phyloP scores from a whole-genome alignment of 2,888 invertebrate genomes.

The Anarsia innoxiella region DNA sequence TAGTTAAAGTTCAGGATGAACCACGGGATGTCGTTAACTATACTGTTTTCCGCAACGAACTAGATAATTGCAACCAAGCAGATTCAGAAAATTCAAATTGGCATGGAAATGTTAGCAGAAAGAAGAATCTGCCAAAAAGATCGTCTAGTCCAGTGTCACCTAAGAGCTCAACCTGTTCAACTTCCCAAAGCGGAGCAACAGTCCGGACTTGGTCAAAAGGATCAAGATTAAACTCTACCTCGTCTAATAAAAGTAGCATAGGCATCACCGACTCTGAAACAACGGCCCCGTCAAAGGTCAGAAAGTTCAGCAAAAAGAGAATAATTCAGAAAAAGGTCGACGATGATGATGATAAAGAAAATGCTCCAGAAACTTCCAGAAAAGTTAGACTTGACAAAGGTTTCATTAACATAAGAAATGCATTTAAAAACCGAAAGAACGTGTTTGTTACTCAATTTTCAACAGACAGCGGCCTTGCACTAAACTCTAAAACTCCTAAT shows the following conservation, averaged over 20 bases:
- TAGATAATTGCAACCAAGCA: conserved; percentile 17
- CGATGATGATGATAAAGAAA: conserved; percentile 44
- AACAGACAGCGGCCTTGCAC: conserved; percentile 26
- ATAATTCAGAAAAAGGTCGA: conserved; percentile 30
- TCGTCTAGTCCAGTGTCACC: conserved; percentile 35
- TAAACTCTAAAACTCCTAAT: conserved; percentile 24
- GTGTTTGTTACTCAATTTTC: conserved; percentile 37
- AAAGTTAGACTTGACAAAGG: conserved; percentile 22
- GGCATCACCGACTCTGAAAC: conserved; percentile 36
- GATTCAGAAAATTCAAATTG: too few species aligned
- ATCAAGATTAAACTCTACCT: conserved; percentile 30
- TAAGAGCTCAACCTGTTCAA: conserved; percentile 53
- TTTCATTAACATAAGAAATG: conserved; percentile 24
- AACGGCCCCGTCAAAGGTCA: conserved; percentile 23
- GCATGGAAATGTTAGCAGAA: conserved; percentile 20
- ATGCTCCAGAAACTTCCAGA: conserved; percentile 40
- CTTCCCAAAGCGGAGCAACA: conserved; percentile 50
- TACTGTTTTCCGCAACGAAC: conserved; percentile 39
- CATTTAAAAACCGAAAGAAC: conserved; percentile 32
- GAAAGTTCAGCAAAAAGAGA: conserved; percentile 33
- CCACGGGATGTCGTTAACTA: conserved; percentile 31
- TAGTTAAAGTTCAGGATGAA: conserved; percentile 33
- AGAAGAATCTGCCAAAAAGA: conserved; percentile 23
- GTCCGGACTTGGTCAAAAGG: conserved; percentile 35
- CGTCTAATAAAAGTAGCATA: conserved; percentile 32